A percentile compares a stretch with the other conserved stretches of the same genome.
Evolutionary conservation across 1,140 invertebrate genomes (phyloP).

Genomic region (Lordiphosa clarofinis): DNA sequence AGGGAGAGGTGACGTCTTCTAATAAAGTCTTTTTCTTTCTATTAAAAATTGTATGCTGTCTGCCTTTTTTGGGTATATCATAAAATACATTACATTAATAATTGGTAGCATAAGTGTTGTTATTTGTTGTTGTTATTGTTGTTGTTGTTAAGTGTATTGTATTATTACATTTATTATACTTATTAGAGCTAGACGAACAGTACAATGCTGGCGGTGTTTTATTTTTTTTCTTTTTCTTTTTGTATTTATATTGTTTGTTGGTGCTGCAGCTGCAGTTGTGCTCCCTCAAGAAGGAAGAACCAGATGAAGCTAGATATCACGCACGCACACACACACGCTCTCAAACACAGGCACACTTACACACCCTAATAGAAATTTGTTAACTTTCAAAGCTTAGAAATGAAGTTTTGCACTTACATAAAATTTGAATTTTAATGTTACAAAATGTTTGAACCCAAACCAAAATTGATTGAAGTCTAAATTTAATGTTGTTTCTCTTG

Average conservation of each 20-base stretch:
- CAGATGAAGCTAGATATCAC: not conserved
- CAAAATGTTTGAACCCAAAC: too few species aligned
- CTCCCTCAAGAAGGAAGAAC: slow-evolving; percentile 9
- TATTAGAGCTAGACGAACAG: slow-evolving; percentile 17
- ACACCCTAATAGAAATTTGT: slow-evolving; percentile 6
- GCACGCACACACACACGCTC: not conserved
- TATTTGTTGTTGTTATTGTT: too few species aligned
- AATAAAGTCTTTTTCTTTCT: too few species aligned
- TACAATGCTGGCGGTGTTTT: slow-evolving; percentile 41
- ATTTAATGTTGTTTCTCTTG: too few species aligned
- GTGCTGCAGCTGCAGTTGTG: slow-evolving; percentile 3
- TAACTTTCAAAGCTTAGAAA: slow-evolving; percentile 2
- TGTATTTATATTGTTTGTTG: slow-evolving; percentile 13
- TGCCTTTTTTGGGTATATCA: too few species aligned
- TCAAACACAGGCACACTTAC: not conserved
- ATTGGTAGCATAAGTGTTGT: too few species aligned
- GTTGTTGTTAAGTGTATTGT: slow-evolving; percentile 1
- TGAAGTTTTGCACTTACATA: not conserved
- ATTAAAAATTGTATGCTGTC: too few species aligned
- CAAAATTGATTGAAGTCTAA: not conserved
- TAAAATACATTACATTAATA: too few species aligned
- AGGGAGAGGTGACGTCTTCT: too few species aligned
- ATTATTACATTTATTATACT: slow-evolving; percentile 12
- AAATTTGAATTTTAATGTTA: slow-evolving; percentile 2
- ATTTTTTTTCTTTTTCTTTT: not conserved